phyloP scores from a whole-genome alignment of 2,797 vertebrate genomes.

The Chromis chromis region DNA sequence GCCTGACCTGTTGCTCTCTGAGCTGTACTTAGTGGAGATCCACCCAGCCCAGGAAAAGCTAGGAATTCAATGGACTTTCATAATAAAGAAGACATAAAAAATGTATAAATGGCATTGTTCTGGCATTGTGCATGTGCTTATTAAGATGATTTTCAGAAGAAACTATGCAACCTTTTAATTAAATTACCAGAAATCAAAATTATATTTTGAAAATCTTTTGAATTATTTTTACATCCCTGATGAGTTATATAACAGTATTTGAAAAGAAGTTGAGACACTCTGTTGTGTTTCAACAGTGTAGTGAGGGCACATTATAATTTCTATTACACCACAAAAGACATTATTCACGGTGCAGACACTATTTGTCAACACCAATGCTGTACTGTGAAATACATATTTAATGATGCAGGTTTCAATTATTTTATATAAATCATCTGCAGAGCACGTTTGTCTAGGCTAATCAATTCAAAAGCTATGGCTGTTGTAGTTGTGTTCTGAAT shows the following conservation, averaged over 20 bases:
- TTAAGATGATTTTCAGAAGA: conserved; percentile 1
- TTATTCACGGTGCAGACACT: conserved; percentile 15
- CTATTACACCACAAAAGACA: conserved; percentile 3
- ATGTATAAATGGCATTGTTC: background rate
- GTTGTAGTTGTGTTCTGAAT: conserved; percentile 60
- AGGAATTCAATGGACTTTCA: background rate
- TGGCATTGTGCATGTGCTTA: background rate
- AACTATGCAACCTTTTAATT: background rate
- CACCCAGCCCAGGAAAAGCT: conserved; percentile 7
- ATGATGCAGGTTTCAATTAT: conserved; percentile 34
- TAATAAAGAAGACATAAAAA: background rate
- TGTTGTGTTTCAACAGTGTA: background rate
- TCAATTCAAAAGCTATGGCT: conserved; percentile 58
- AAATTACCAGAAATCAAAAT: conserved; percentile 9
- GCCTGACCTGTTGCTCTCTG: conserved; percentile 35
- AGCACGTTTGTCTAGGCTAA: conserved; percentile 41
- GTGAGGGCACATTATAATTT: conserved; percentile 2
- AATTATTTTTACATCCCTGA: conserved; percentile 11
- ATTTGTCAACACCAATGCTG: conserved; percentile 29
- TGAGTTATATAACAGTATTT: conserved; percentile 6
- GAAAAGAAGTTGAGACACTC: background rate
- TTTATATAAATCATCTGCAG: conserved; percentile 35
- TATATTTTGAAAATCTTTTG: conserved; percentile 3
- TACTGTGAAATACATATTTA: conserved; percentile 16
- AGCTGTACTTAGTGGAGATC: conserved; percentile 13